Conservation (phyloP, 1,140 invertebrate species). For the Philopotamus ludificatus region DNA sequence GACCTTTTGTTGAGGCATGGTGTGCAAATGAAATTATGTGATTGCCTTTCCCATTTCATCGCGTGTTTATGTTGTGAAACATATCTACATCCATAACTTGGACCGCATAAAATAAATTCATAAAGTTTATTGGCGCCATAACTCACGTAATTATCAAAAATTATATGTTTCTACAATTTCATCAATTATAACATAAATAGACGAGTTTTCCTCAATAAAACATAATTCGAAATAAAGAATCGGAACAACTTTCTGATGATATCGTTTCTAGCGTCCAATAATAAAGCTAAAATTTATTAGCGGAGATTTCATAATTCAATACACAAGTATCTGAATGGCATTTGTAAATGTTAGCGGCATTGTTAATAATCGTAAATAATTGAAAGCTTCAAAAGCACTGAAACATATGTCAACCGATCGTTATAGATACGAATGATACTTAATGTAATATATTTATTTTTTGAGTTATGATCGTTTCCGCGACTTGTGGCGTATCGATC, state of each 20-base stretch:
- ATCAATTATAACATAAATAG: too few species aligned
- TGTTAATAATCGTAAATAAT: background rate
- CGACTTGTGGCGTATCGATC: too few species aligned
- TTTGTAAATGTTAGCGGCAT: background rate
- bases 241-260: too few species aligned
- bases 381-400: background rate
- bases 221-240: too few species aligned
- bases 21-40: constrained; percentile 35
- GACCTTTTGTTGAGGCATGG: constrained; percentile 30
- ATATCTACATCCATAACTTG: background rate
- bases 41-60: constrained; percentile 36
- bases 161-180: too few species aligned
- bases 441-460: too few species aligned
- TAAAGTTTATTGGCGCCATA: too few species aligned
- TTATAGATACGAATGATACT: background rate
- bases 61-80: constrained; percentile 15
- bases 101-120: too few species aligned
- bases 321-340: background rate
- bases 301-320: background rate
- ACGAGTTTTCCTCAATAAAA: too few species aligned
- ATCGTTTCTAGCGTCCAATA: background rate
- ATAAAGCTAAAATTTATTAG: background rate
- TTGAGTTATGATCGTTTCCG: too few species aligned
- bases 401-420: background rate
- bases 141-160: too few species aligned